Evolutionary conservation across 2,888 invertebrate genomes (phyloP).

Genomic region (Iphiclides podalirius): DNA sequence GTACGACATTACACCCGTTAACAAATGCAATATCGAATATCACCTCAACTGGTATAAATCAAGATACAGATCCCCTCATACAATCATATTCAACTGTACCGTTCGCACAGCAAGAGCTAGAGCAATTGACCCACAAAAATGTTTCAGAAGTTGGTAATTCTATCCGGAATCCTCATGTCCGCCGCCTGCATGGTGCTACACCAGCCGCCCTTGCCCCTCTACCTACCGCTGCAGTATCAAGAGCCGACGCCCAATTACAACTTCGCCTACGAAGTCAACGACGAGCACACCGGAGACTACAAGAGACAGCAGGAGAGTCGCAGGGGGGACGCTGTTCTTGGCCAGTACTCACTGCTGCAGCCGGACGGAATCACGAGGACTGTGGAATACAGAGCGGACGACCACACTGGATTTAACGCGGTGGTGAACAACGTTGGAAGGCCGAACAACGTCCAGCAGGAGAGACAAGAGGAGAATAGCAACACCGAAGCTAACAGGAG

Average conservation of each 20-base stretch:
- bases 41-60: neutral
- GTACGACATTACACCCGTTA: neutral
- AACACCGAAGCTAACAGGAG: neutral
- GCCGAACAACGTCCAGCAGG: neutral
- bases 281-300: conserved; percentile 74
- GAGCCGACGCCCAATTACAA: conserved; percentile 51
- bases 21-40: conserved; percentile 1
- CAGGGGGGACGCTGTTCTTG: conserved; percentile 71
- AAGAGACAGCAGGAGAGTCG: conserved; percentile 77
- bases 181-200: conserved; percentile 58
- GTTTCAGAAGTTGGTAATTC: conserved; percentile 26
- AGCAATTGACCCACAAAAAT: conserved; percentile 9
- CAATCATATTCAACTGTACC: neutral
- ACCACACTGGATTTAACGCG: conserved; percentile 75
- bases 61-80: neutral
- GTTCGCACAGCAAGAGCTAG: neutral
- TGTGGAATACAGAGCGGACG: conserved; percentile 79
- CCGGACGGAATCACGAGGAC: conserved; percentile 77
- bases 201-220: conserved; percentile 38
- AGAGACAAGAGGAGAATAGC: conserved; percentile 3
- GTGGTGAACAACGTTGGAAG: conserved; percentile 59
- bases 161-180: conserved; percentile 47
- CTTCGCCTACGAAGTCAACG: conserved; percentile 79
- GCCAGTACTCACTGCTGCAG: conserved; percentile 76
- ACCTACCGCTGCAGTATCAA: conserved; percentile 29